Base-by-base conservation (phyloP, 1,140 invertebrate species). In the Ylistrum balloti region DNA sequence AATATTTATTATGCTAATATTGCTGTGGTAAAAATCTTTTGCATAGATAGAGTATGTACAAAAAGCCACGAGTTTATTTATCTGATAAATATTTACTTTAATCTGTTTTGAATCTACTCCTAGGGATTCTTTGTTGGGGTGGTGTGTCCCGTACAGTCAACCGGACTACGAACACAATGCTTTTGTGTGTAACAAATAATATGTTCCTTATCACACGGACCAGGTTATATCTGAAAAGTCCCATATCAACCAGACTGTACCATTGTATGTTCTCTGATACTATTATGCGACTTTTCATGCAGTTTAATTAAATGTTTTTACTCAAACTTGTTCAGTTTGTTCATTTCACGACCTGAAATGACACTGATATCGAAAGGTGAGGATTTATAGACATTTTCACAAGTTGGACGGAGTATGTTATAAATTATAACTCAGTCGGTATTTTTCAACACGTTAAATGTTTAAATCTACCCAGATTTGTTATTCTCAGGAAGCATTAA, bases 51-150 rank as follows among this genome's bases (percentile, higher is more conserved):
- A 74, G 56, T 74, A 74, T 28, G 28, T 74, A 74, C 56, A 74
- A 74, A 28, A 74, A 74, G n/a, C 9, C 22, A 74, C 56, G 22
- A n/a, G 56, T n/a, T n/a, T 74, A 28, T 74, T 74, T 74, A 74
- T 74, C 56, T 28, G 56, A 74, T 74, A 74, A 74, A 74, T 74
- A 74, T 74, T 74, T 74, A 74, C 56, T 74, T 74, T 74, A 74
- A 74, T 74, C 56, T 74, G 56, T 11, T 74, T n/a, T 28, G 56
- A 74, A 74, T 74, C n/a, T 28, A 74, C 56, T n/a, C 0, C n/a
- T 28, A n/a, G 9, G 56, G 13, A n/a, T n/a, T 74, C 56, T 74
- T 74, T 74, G 56, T 74, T 74, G n/a, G 9, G 0, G 56, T 74
- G 56, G 56, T 74, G 56, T 74, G 56, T 74, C 56, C 15, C 56